phyloP scores from a whole-genome alignment of 2,888 invertebrate genomes.

The Amphiduros pacificus region DNA sequence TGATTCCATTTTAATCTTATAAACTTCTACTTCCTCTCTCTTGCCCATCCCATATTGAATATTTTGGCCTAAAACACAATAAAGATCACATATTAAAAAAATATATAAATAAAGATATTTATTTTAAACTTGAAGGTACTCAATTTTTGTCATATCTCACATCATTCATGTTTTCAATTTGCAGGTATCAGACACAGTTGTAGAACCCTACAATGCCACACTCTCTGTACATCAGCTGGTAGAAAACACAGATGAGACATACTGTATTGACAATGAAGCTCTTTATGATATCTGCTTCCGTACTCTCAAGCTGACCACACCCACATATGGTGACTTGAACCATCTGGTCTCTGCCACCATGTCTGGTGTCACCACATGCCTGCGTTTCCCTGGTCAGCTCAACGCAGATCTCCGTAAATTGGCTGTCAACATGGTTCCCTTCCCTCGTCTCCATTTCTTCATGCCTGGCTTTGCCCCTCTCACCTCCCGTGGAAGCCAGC shows the following conservation, averaged over 20 bases:
- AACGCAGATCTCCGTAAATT: slow-evolving; percentile 12
- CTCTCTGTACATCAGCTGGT: slow-evolving; percentile 16
- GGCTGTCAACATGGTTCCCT: slow-evolving; percentile 60
- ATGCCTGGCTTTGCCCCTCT: slow-evolving; percentile 70
- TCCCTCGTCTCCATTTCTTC: slow-evolving; percentile 86
- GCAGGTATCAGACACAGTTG: slow-evolving; percentile 72
- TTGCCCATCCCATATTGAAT: too few relatives aligned
- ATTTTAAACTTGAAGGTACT: too few relatives aligned
- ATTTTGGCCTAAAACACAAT: too few relatives aligned
- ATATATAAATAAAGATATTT: too few relatives aligned
- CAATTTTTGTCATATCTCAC: too few relatives aligned
- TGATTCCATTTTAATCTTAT: too few relatives aligned
- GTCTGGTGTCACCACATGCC: slow-evolving; percentile 16
- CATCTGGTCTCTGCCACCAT: slow-evolving; percentile 15
- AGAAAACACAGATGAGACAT: slow-evolving; percentile 16
- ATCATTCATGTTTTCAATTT: neutral
- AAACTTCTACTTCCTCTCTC: too few relatives aligned
- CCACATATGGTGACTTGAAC: slow-evolving; percentile 17
- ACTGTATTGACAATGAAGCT: slow-evolving; percentile 17
- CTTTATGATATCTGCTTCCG: slow-evolving; percentile 17
- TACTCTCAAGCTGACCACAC: slow-evolving; percentile 15
- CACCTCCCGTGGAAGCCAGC: slow-evolving; percentile 15
- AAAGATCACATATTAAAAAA: too few relatives aligned
- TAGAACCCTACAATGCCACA: slow-evolving; percentile 15
- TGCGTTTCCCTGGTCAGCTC: slow-evolving; percentile 13